Base-by-base conservation (phyloP, 2,888 invertebrate species). In the Anoplius nigerrimus region DNA sequence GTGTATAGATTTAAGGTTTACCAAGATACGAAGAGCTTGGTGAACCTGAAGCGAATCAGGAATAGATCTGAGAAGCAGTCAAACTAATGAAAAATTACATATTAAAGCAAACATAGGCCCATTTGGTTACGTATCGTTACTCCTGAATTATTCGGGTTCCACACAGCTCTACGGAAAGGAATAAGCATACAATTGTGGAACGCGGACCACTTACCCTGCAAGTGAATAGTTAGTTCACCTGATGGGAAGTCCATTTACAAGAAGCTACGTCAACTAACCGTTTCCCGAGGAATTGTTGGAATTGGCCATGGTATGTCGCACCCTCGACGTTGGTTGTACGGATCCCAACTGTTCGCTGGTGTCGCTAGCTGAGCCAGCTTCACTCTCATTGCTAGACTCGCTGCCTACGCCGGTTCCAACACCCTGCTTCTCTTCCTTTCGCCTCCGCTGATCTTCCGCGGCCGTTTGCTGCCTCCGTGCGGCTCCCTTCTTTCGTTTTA, bases 401-500 rank as follows among this genome's bases (percentile, higher is more conserved):
- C 88, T 89, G 42, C 89, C 89, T 2, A 86, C 79, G 66, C 89
- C 81, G 71, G 89, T 76, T 69, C 87, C 83, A 46, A 88, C 76
- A 34, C 78, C 77, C 72, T 84, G 85, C 75, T 88, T 88, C 27
- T 87, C 87, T 70, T 88, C 88, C 74, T 87, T 88, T 59, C 86
- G 78, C 43, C 87, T 83, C 66, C 87, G 84, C 77, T 87, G 87
- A 75, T 88, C 88, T 79, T 88, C 88, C 71, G 84, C 82, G 66
- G 85, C 81, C 18, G 85, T 80, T 81, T 88, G 89, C 78, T 88
- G 88, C 78, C 84, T 89, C 76, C 86, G 86, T 89, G 90, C 92
- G 88, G 85, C 90, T 76, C 92, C 92, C 88, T 92, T 92, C 90
- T 92, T 92, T 87, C 92, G 89, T 87, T 92, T 92, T 85, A 92